These are phyloP conservation scores for Diaprepes abbreviatus DNA, from an alignment of 2,888 invertebrate genomes.

Conservation along the genomic window DNA sequence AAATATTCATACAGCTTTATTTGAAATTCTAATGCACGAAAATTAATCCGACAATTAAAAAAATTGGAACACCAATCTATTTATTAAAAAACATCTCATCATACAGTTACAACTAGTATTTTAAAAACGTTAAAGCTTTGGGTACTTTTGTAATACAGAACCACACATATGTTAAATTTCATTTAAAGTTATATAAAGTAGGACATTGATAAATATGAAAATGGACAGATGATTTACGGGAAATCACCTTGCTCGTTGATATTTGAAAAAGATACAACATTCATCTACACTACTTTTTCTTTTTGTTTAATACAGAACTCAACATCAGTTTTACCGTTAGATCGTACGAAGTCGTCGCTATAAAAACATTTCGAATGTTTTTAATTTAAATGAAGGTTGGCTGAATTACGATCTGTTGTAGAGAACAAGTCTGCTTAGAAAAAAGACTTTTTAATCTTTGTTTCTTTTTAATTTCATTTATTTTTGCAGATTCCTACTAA, in stretches of 20 bases:
- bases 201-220: conserved; percentile 51
- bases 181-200: conserved; percentile 46
- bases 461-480: no score
- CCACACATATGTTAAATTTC: conserved; percentile 46
- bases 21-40: conserved; percentile 16
- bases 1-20: no score
- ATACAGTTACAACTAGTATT: conserved; percentile 52
- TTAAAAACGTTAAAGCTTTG: conserved; percentile 52
- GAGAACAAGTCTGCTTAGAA: no score
- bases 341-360: conserved; percentile 11
- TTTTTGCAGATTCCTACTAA: no score
- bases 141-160: conserved; percentile 52
- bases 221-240: conserved; percentile 52
- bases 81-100: conserved; percentile 48
- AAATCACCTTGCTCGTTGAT: conserved; percentile 55
- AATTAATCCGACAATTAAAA: conserved; percentile 26
- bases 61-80: conserved; percentile 46
- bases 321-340: conserved; percentile 9
- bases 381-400: no score
- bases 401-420: no score
- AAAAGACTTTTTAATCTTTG: no score
- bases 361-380: not conserved
- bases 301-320: conserved; percentile 55
- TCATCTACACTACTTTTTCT: conserved; percentile 60
- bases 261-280: conserved; percentile 64